phyloP scores from a whole-genome alignment of 2,888 invertebrate genomes.

The Andricus quercusramuli region DNA sequence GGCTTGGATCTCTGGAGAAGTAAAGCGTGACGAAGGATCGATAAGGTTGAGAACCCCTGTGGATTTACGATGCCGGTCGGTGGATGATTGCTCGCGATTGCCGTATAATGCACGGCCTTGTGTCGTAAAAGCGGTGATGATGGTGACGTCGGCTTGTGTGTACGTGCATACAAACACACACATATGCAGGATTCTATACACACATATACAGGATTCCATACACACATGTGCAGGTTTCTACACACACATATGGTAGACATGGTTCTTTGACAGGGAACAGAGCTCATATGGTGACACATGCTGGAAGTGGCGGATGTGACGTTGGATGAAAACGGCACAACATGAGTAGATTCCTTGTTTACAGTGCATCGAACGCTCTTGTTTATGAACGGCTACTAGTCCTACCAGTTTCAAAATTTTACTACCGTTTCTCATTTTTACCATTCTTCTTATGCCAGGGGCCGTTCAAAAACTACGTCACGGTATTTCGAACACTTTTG shows the following conservation, averaged over 20 bases:
- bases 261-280: conserved; percentile 54
- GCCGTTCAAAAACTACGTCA: too few relatives aligned
- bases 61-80: conserved; percentile 75
- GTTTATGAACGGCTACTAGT: conserved; percentile 10
- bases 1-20: conserved; percentile 41
- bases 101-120: conserved; percentile 77
- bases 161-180: conserved; percentile 55
- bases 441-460: not conserved
- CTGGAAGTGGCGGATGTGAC: conserved; percentile 49
- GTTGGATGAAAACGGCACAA: conserved; percentile 43
- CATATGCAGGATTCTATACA: conserved; percentile 31
- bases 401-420: not conserved
- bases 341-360: conserved; percentile 55
- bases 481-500: too few relatives aligned
- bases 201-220: conserved; percentile 42
- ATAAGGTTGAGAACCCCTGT: conserved; percentile 75
- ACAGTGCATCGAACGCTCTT: conserved; percentile 55
- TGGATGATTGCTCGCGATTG: conserved; percentile 77
- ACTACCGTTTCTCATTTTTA: not conserved
- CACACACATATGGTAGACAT: conserved; percentile 48
- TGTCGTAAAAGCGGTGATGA: conserved; percentile 72
- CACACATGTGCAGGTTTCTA: conserved; percentile 30
- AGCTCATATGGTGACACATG: conserved; percentile 53
- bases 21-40: conserved; percentile 59
- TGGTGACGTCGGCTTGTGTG: conserved; percentile 63